These are phyloP conservation scores for Gasterosteus aculeatus DNA, from an alignment of 2,113 vertebrate species.

Conservation along the genomic window DNA sequence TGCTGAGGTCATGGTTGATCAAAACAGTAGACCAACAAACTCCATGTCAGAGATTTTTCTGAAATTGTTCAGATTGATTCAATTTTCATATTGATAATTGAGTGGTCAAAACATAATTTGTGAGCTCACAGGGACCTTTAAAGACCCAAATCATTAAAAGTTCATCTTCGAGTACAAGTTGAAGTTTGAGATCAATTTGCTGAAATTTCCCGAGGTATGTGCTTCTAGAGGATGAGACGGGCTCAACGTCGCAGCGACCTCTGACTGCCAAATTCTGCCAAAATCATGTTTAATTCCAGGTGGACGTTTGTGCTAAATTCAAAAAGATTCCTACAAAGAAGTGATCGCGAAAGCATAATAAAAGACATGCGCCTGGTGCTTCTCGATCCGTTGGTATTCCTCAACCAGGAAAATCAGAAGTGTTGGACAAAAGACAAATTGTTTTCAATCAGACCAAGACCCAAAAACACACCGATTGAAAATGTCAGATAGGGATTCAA, in stretches of 20 bases:
- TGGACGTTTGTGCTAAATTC: not conserved
- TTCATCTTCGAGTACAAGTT: not conserved
- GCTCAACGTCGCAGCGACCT: not conserved
- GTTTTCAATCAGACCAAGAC: conserved; percentile 8
- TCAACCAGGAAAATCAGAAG: not conserved
- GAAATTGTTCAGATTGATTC: not conserved
- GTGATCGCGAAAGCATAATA: not conserved
- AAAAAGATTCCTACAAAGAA: not conserved
- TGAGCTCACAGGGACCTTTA: not conserved
- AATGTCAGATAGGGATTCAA: conserved; percentile 30
- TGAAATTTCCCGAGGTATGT: not conserved
- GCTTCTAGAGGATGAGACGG: not conserved
- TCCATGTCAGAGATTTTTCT: not conserved
- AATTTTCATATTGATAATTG: not conserved
- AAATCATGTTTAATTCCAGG: not conserved
- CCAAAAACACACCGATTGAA: not conserved
- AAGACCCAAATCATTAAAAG: no score
- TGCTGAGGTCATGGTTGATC: conserved; percentile 18
- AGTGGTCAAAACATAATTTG: not conserved
- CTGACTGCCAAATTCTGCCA: not conserved
- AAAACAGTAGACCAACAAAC: not conserved
- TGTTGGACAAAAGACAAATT: conserved; percentile 10
- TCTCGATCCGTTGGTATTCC: not conserved
- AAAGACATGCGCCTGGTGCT: not conserved
- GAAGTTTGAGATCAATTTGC: not conserved